Evolutionary conservation across 2,113 vertebrate species (phyloP), one percentile per base, ranked within the genome.

Genomic region (Grus americana): DNA sequence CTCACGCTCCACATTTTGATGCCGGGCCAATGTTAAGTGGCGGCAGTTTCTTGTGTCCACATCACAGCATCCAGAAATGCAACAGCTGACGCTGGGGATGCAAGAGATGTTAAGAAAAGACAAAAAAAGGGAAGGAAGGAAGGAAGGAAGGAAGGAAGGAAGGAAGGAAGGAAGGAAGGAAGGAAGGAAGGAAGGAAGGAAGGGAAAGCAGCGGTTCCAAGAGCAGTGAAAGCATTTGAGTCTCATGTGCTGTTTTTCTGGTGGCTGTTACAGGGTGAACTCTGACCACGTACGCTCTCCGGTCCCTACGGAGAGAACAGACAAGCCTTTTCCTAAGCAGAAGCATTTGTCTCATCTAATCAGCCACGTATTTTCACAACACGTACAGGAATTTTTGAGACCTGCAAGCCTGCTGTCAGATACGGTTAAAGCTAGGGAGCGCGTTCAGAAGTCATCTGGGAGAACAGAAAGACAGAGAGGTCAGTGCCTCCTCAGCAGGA

Each of bases 331-430:
- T 50, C 49, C 55, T 52, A 32, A 91, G 72, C 79, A 92, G 62
- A 67, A 92, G 66, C 44, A 91, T 82, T 61, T 90, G 70, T 40
- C 86, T 90, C 83, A 47, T 79, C 71, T 83, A 20, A 65, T 73
- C 93, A 83, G 36, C 38, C n/a, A 38, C 1, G 1, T 18, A 38
- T 72, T 75, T 79, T n/a, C 62, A 79, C 2, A 2, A 72, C 92
- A 86, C 23, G 68, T 11, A 26, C 52, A 42, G 34, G 57, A 52
- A 50, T 54, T 82, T 74, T 34, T 36, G 57, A 88, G 89, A 58
- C 46, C 55, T 87, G 50, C 68, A 80, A 84, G 59, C 42, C 70
- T 71, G 57, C 88, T 71, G 65, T 79, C 65, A 29, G 82, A 22
- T 14, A 11, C 0, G 2, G 44, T 88, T 92, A 86, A 75, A 82